These are phyloP conservation scores for Podotricha telesiphe DNA, from an alignment of 2,888 invertebrate genomes.

Conservation along the genomic window DNA sequence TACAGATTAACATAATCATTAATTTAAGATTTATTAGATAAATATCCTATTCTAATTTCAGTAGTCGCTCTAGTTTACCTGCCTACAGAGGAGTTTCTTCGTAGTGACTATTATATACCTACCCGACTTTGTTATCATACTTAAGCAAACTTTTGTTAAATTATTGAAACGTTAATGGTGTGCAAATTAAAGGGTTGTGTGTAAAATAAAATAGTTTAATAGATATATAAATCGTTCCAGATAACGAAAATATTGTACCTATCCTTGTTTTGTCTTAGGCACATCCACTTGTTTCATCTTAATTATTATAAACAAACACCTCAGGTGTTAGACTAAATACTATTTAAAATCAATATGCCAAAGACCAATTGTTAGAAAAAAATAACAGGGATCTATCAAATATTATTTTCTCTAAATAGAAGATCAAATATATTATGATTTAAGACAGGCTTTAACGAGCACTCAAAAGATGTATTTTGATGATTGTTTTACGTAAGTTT, in stretches of 20 bases:
- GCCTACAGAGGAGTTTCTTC: constrained; percentile 61
- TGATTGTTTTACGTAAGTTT: constrained; percentile 64
- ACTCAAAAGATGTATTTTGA: constrained; percentile 68
- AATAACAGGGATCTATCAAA: constrained; percentile 75
- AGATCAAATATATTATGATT: constrained; percentile 51
- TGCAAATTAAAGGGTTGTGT: constrained; percentile 84
- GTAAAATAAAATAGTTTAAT: constrained; percentile 82
- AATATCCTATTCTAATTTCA: constrained; percentile 75
- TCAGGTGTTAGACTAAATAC: constrained; percentile 63
- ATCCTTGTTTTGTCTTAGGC: constrained; percentile 54
- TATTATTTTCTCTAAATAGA: constrained; percentile 64
- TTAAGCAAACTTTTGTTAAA: constrained; percentile 62
- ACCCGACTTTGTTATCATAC: constrained; percentile 55
- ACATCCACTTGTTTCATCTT: constrained; percentile 52
- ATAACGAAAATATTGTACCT: constrained; percentile 57
- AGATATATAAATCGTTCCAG: constrained; percentile 73
- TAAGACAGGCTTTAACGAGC: constrained; percentile 66
- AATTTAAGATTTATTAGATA: constrained; percentile 75
- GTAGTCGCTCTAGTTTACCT: constrained; percentile 75
- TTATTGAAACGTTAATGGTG: constrained; percentile 74
- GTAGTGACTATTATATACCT: constrained; percentile 57
- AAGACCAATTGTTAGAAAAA: constrained; percentile 79
- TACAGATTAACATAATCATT: constrained; percentile 81
- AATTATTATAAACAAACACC: constrained; percentile 44
- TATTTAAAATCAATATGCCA: constrained; percentile 73